phyloP scores from a whole-genome alignment of 2,888 invertebrate genomes.

The Hoplodrina blanda region DNA sequence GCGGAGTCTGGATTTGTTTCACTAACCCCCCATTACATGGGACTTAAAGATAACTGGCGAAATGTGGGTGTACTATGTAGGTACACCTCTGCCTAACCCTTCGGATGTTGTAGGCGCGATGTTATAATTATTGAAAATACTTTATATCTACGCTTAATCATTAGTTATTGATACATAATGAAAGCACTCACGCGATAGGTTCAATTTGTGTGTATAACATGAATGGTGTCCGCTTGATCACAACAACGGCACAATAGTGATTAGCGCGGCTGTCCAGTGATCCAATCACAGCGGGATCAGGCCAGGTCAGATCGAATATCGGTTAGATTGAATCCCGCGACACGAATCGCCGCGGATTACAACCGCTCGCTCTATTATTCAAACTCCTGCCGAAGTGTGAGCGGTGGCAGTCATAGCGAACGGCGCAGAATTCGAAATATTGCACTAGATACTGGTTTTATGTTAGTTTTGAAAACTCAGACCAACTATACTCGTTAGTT shows the following conservation, averaged over 20 bases:
- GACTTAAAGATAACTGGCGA: too few species aligned
- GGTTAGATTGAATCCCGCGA: conserved; percentile 61
- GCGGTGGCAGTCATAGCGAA: conserved; percentile 19
- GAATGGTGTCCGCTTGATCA: conserved; percentile 1
- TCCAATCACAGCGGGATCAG: conserved; percentile 53
- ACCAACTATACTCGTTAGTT: too few species aligned
- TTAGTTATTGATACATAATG: background rate
- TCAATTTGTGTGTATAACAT: conserved; percentile 24
- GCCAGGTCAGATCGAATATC: conserved; percentile 47
- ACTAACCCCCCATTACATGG: too few species aligned
- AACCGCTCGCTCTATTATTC: conserved; percentile 62
- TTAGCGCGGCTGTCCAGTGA: conserved; percentile 35
- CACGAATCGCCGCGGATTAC: conserved; percentile 58
- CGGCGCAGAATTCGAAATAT: background rate
- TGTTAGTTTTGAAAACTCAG: background rate
- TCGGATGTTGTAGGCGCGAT: too few species aligned
- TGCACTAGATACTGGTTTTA: background rate
- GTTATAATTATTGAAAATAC: background rate
- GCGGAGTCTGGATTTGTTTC: too few species aligned
- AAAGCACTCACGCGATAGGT: conserved; percentile 1
- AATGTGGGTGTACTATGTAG: too few species aligned
- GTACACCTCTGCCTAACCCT: too few species aligned
- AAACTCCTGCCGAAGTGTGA: conserved; percentile 34
- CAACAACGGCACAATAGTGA: conserved; percentile 34
- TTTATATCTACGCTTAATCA: background rate